phyloP scores from a whole-genome alignment of 2,113 vertebrate species.

The Tragelaphus buxtoni region DNA sequence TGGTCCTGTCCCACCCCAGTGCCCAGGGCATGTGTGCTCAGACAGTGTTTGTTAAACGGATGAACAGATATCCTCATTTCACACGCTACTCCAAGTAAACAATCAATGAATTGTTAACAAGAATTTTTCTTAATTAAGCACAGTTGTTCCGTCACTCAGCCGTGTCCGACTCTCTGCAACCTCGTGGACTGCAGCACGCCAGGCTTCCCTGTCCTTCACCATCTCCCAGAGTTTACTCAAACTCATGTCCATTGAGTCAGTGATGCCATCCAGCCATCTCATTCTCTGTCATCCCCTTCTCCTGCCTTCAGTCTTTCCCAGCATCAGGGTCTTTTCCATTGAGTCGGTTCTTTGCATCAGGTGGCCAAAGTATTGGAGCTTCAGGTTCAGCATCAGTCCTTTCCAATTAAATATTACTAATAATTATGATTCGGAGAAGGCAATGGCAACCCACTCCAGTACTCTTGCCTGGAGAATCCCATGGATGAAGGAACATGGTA shows the following conservation, averaged over 20 bases:
- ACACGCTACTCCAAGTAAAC: not conserved
- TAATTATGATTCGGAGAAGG: not conserved
- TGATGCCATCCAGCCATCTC: not conserved
- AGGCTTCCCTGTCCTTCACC: not conserved
- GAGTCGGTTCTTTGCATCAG: not conserved
- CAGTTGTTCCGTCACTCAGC: not conserved
- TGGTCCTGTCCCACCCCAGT: not conserved
- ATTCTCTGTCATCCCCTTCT: accelerated
- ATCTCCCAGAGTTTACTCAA: not conserved
- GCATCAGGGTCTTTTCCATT: not conserved
- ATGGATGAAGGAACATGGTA: no score
- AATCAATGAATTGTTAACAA: not conserved
- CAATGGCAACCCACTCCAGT: no score
- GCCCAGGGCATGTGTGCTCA: not conserved
- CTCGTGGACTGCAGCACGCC: accelerated
- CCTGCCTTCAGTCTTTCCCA: not conserved
- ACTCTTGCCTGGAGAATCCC: no score
- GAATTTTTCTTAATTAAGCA: not conserved
- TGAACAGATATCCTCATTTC: not conserved
- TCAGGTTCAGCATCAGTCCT: not conserved
- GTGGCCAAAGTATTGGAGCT: not conserved
- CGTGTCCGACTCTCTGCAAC: not conserved
- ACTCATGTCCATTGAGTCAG: not conserved
- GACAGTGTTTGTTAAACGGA: not conserved
- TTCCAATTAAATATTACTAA: not conserved